These are phyloP conservation scores for Istiophorus platypterus DNA, from an alignment of 2,113 vertebrate genomes.

Conservation along the genomic window DNA sequence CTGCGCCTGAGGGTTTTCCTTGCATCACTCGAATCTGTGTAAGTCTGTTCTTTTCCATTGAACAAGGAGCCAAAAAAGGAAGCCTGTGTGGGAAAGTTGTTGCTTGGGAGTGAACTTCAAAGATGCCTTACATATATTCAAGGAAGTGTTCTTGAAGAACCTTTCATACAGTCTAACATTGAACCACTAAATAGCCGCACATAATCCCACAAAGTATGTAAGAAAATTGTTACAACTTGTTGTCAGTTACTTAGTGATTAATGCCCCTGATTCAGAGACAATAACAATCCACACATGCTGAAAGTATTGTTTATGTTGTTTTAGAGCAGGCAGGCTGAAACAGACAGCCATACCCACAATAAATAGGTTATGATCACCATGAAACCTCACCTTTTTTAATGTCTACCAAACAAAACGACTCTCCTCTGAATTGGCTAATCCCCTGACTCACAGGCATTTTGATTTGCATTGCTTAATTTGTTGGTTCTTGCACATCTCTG, in stretches of 20 bases:
- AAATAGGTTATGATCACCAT: constrained; percentile 13
- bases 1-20: constrained; percentile 5
- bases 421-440: constrained; percentile 15
- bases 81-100: background rate
- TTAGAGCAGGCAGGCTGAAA: background rate
- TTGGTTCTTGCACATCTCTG: background rate
- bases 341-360: background rate
- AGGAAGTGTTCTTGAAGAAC: background rate
- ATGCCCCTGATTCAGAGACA: background rate
- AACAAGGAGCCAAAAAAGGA: constrained; percentile 35
- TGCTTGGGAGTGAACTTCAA: background rate
- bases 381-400: background rate
- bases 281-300: background rate
- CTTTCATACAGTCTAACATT: background rate
- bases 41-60: constrained; percentile 7
- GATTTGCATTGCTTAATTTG: background rate
- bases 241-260: background rate
- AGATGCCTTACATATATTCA: background rate
- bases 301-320: background rate
- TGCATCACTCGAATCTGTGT: background rate
- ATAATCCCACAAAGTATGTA: background rate
- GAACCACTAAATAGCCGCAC: background rate
- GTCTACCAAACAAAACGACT: background rate
- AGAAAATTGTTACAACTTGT: background rate
- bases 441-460: background rate